Percentiles rank a stretch among this genome's conserved stretches.
Evolutionary conservation across 2,797 vertebrate species (phyloP).

Genomic region (Rhabdophis nuchalis): DNA sequence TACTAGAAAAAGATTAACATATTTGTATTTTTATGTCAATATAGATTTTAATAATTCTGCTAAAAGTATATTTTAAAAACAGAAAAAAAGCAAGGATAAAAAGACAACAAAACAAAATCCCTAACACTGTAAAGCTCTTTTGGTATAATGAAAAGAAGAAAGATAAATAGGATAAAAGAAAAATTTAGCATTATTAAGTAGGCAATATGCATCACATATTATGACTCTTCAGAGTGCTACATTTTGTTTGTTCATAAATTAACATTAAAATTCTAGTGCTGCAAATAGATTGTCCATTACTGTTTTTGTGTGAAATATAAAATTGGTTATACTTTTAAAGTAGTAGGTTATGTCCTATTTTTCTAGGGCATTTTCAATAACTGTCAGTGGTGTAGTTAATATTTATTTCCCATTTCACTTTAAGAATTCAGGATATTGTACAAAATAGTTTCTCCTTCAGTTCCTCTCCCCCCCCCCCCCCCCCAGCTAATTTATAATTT

Average conservation of each 20-base stretch:
- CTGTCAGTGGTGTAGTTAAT: neutral
- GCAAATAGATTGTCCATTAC: neutral
- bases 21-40: neutral
- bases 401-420: neutral
- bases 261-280: neutral
- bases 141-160: neutral
- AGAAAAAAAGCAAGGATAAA: neutral
- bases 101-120: neutral
- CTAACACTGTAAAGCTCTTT: neutral
- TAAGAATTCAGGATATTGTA: neutral
- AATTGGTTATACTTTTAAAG: neutral
- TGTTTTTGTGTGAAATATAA: neutral
- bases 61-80: neutral
- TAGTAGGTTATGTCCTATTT: neutral
- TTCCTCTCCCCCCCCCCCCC: too few species aligned
- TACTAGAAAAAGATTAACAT: neutral
- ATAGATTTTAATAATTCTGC: neutral
- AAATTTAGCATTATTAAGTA: neutral
- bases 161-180: neutral
- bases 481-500: neutral
- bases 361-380: neutral
- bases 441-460: neutral
- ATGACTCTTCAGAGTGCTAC: neutral
- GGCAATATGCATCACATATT: neutral
- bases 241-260: neutral